Conservation (phyloP, 2,113 vertebrate genomes). For the Mesoclemmys tuberculata region DNA sequence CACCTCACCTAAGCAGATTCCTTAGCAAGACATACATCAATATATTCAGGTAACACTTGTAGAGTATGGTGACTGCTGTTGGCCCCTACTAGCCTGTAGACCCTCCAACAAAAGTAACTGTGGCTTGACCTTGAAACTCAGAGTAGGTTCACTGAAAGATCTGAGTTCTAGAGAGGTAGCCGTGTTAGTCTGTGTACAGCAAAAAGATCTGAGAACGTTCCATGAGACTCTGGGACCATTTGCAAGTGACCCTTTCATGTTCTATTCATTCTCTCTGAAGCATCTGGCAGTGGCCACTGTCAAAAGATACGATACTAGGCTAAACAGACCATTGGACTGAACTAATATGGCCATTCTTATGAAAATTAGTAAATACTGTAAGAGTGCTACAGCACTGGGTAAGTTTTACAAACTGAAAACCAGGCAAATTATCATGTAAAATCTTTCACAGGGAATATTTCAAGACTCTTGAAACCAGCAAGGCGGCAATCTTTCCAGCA, state of each 20-base stretch:
- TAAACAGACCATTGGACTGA: too few relatives aligned
- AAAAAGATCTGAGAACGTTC: neutral
- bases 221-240: neutral
- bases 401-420: neutral
- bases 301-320: too few relatives aligned
- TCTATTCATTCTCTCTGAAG: too few relatives aligned
- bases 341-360: too few relatives aligned
- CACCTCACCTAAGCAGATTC: slow-evolving; percentile 34
- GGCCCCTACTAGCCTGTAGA: neutral
- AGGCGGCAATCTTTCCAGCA: neutral
- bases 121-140: neutral
- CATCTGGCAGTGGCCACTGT: too few relatives aligned
- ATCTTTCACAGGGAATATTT: neutral
- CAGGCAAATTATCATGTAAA: neutral
- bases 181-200: too few relatives aligned
- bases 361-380: neutral
- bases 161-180: too few relatives aligned
- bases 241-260: neutral
- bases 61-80: neutral
- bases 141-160: neutral
- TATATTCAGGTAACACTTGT: neutral
- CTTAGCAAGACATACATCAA: neutral
- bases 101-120: neutral
- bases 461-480: neutral
- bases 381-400: neutral